A percentile compares a stretch with the other conserved stretches of the same genome.
These are phyloP conservation scores for Hippocampus mohnikei DNA, from an alignment of 2,113 vertebrate genomes.

Conservation along the genomic window DNA sequence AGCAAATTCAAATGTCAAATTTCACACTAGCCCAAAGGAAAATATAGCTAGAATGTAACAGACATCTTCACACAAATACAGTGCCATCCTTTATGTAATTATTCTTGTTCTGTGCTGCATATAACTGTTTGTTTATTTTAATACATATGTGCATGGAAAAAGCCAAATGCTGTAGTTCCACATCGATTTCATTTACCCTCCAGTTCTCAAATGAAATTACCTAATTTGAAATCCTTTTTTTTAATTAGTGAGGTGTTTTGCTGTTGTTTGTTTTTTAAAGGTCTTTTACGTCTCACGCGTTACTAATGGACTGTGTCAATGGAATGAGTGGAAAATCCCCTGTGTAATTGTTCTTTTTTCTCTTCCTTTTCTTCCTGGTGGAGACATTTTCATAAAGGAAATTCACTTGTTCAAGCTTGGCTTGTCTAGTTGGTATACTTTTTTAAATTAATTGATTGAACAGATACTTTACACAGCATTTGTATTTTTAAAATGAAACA, in stretches of 20 bases:
- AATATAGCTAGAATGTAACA: slow-evolving; percentile 4
- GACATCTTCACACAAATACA: background rate
- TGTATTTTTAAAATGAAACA: slow-evolving; percentile 18
- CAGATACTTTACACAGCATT: slow-evolving; percentile 17
- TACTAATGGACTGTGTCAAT: slow-evolving; percentile 11
- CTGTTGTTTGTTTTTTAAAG: slow-evolving; percentile 10
- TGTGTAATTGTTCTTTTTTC: background rate
- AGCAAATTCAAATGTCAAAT: slow-evolving; percentile 17
- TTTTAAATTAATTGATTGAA: slow-evolving; percentile 29
- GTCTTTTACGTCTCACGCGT: background rate
- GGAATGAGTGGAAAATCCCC: slow-evolving; percentile 17
- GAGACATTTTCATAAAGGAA: slow-evolving; percentile 3
- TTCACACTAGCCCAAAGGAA: background rate
- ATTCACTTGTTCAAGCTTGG: slow-evolving; percentile 2
- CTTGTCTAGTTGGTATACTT: slow-evolving; percentile 17
- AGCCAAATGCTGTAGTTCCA: background rate
- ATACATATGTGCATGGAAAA: background rate
- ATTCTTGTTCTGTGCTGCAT: background rate
- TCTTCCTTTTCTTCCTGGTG: background rate
- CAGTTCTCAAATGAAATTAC: background rate
- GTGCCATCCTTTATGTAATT: background rate
- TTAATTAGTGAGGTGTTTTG: background rate
- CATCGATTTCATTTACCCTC: background rate
- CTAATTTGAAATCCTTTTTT: background rate
- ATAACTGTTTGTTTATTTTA: too few species aligned